These are phyloP conservation scores for Mythimna impura DNA, from an alignment of 2,888 invertebrate species.

Conservation along the genomic window DNA sequence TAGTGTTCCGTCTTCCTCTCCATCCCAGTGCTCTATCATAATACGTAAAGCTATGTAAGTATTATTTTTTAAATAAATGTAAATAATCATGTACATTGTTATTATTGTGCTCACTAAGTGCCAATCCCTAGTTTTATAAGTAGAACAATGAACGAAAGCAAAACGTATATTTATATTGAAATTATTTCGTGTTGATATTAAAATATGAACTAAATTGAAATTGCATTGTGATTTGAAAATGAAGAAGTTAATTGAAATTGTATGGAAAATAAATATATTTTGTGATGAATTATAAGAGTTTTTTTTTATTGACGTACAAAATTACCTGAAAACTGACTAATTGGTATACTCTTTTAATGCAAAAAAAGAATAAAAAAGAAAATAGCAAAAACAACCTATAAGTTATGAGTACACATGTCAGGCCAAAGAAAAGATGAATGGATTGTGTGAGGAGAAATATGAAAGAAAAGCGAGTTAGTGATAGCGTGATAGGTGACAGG, in stretches of 20 bases:
- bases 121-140: conserved; percentile 84
- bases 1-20: conserved; percentile 32
- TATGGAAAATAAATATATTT: conserved; percentile 78
- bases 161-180: conserved; percentile 47
- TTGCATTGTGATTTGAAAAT: conserved; percentile 81
- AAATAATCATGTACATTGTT: conserved; percentile 75
- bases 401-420: too few relatives aligned
- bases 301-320: conserved; percentile 24
- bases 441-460: too few relatives aligned
- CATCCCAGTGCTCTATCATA: conserved; percentile 52
- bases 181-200: conserved; percentile 71
- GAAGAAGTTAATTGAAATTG: conserved; percentile 74
- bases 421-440: too few relatives aligned
- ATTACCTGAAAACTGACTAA: too few relatives aligned
- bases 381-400: too few relatives aligned
- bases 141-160: conserved; percentile 74
- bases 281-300: conserved; percentile 70
- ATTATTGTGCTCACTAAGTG: conserved; percentile 86
- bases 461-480: too few relatives aligned
- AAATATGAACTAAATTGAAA: conserved; percentile 61
- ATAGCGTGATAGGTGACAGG: too few relatives aligned
- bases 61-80: conserved; percentile 62
- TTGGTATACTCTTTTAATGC: too few relatives aligned
- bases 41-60: conserved; percentile 60
- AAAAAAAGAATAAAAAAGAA: too few relatives aligned